Evolutionary conservation across 2,888 invertebrate species (phyloP), one percentile per base, ranked within the genome.

Genomic region (Torymus texanus): DNA sequence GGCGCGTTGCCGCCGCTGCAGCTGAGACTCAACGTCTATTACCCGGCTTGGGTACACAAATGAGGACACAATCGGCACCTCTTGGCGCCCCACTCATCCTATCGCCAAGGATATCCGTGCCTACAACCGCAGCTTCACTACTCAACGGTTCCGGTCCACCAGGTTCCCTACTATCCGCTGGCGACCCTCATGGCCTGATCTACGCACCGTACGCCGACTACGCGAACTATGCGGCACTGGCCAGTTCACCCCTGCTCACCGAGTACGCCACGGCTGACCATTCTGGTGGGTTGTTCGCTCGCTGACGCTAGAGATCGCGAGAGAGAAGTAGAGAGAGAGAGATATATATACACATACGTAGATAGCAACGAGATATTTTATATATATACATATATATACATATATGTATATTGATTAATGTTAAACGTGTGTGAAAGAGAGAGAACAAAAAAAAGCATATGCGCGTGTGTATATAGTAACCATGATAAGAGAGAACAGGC

Each of bases 231-330:
- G 96, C 97, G 18, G 96, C 97, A 81, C 92, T 97, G 87, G 92
- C 92, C 80, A 94, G 94, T 78, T 95, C 95, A 87, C 96, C 96
- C 84, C 93, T 96, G 86, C 94, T 96, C 90, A 94, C 95, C 86
- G 95, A 96, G 91, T 96, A 96, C 93, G 94, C 95, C 86, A 92
- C 93, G 85, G 95, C 97, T 90, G 97, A 97, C 93, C 96, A 97
- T 94, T 95, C 96, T 94, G 97, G 97, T 97, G 97, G 97, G 97
- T 95, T 95, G 92, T 95, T 95, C 93, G 95, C 95, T 92, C 94
- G 95, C 93, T 95, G 94, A 95, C 90, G 92, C 90, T 93, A 74
- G 77, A 92, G 92, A 91, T 92, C 91, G 18, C 59, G 61, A 51
- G 71, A 61, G 56, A 41, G 41, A 41, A 41, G 41, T 41, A 41